phyloP scores from a whole-genome alignment of 35 echinoderm and acorn worm genomes.

The Apostichopus parvimensis region DNA sequence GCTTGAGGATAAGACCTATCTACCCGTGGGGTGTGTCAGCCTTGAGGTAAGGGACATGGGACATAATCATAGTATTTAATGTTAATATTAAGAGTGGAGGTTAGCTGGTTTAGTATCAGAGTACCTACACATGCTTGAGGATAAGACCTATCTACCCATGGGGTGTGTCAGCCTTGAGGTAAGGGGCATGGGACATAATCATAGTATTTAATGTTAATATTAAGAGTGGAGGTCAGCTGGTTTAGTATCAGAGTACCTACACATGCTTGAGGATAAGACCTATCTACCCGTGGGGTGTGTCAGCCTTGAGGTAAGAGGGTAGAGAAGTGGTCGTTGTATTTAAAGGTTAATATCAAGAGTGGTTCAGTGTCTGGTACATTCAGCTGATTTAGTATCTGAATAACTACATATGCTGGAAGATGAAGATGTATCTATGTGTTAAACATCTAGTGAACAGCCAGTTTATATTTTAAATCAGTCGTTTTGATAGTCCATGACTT shows the following conservation, averaged over 20 bases:
- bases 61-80: no score
- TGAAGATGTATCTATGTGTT: slow-evolving; percentile 52
- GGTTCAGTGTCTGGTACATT: slow-evolving; percentile 82
- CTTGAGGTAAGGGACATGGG: no score
- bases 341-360: no score
- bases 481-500: neutral
- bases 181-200: no score
- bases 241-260: slow-evolving; percentile 92
- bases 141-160: slow-evolving; percentile 76
- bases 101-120: slow-evolving; percentile 88
- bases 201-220: no score
- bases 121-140: slow-evolving; percentile 98
- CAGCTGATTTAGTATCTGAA: slow-evolving; percentile 88
- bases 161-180: neutral
- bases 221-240: slow-evolving; percentile 63
- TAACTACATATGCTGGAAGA: slow-evolving; percentile 98
- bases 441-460: neutral
- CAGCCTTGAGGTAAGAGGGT: no score
- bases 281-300: slow-evolving; percentile 68
- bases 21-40: slow-evolving; percentile 54
- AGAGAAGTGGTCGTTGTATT: no score
- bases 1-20: slow-evolving; percentile 82
- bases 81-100: neutral
- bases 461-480: no score
- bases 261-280: slow-evolving; percentile 87